A percentile compares a stretch with the other conserved stretches of the same genome.
Evolutionary conservation across 2,888 invertebrate species (phyloP).

Genomic region (Pyrocoelia pectoralis): DNA sequence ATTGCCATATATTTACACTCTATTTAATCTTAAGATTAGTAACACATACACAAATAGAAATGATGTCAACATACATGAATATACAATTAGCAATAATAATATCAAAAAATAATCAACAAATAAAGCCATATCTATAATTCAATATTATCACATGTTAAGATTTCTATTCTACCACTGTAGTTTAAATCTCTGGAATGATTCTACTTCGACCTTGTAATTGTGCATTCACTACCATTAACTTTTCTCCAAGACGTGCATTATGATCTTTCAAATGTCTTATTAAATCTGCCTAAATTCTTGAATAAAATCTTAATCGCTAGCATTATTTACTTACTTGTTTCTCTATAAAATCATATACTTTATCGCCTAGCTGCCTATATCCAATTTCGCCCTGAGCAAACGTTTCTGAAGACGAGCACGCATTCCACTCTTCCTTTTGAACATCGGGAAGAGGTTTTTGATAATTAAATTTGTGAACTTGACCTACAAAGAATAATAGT

Average conservation of each 20-base stretch:
- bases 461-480: conserved; percentile 68
- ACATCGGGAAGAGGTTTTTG: conserved; percentile 69
- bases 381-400: conserved; percentile 63
- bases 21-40: neutral
- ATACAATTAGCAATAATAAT: neutral
- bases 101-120: conserved; percentile 2
- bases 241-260: conserved; percentile 70
- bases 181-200: conserved; percentile 16
- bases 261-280: conserved; percentile 74
- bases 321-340: conserved; percentile 62
- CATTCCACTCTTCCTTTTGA: conserved; percentile 67
- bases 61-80: neutral
- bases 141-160: conserved; percentile 9
- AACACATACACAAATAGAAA: neutral
- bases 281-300: conserved; percentile 65
- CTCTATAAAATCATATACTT: conserved; percentile 68
- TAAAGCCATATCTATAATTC: neutral
- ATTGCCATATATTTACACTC: no score
- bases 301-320: neutral
- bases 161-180: neutral
- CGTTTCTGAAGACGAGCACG: conserved; percentile 61
- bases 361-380: conserved; percentile 60
- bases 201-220: conserved; percentile 56
- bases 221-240: conserved; percentile 68
- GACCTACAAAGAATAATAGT: conserved; percentile 59